phyloP scores from a whole-genome alignment of 2,888 invertebrate genomes.

The Catocala sponsa region DNA sequence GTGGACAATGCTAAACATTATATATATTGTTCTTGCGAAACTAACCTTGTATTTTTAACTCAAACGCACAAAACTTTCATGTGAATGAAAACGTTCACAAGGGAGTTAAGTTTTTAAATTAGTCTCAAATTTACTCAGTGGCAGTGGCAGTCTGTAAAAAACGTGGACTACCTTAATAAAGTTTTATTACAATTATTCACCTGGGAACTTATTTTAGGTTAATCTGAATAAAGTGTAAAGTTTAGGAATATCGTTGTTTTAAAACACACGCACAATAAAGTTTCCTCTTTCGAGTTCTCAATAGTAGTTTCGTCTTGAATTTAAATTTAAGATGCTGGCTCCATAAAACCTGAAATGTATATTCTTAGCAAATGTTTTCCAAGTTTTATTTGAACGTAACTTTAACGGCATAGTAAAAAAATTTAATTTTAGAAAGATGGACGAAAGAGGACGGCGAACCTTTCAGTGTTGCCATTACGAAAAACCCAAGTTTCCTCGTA shows the following conservation, averaged over 20 bases:
- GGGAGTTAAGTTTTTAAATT: too few species aligned
- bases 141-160: too few species aligned
- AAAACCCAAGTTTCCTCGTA: constrained; percentile 45
- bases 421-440: constrained; percentile 32
- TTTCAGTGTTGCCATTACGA: constrained; percentile 36
- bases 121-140: too few species aligned
- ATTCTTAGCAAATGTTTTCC: constrained; percentile 39
- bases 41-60: too few species aligned
- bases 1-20: too few species aligned
- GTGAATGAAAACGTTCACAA: too few species aligned
- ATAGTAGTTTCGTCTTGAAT: constrained; percentile 34
- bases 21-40: too few species aligned
- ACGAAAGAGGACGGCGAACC: constrained; percentile 34
- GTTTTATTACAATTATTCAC: constrained; percentile 2
- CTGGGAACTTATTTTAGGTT: not conserved
- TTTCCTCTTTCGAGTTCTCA: constrained; percentile 23
- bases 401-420: constrained; percentile 37
- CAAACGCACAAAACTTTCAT: too few species aligned
- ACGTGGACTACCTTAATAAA: not conserved
- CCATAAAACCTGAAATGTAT: constrained; percentile 38
- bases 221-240: constrained; percentile 3
- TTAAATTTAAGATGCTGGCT: constrained; percentile 26
- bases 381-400: constrained; percentile 34
- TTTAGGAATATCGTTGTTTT: constrained; percentile 7
- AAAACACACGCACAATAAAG: constrained; percentile 28